Evolutionary conservation across 1,140 invertebrate genomes (phyloP).

Genomic region (Pseudomyrmex dendroicus): DNA sequence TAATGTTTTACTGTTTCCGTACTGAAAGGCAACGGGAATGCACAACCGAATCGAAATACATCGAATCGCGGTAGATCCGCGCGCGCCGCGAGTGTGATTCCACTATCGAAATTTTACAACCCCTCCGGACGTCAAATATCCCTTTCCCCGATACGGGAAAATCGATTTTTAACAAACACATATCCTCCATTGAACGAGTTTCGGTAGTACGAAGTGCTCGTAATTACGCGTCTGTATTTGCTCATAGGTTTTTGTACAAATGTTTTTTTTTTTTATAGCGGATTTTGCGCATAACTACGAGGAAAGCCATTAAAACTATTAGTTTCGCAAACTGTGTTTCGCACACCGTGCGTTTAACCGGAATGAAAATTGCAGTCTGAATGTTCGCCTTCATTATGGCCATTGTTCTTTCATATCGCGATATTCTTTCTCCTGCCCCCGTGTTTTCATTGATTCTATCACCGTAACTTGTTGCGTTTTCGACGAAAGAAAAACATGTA

Average conservation of each 20-base stretch:
- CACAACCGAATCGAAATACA: no score
- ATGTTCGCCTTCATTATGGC: background rate
- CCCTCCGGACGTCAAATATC: background rate
- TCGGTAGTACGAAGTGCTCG: background rate
- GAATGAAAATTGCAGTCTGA: slow-evolving; percentile 19
- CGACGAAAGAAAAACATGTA: background rate
- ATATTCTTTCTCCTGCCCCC: background rate
- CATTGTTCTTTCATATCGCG: background rate
- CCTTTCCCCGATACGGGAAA: no score
- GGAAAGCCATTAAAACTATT: background rate
- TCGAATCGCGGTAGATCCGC: background rate
- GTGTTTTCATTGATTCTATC: no score
- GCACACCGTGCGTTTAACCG: background rate
- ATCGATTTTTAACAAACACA: background rate
- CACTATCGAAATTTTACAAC: background rate
- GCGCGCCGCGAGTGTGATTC: no score
- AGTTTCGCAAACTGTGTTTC: slow-evolving; percentile 2
- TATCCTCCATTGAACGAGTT: background rate
- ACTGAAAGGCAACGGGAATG: background rate
- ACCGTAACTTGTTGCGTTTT: background rate
- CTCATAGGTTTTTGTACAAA: background rate
- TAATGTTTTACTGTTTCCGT: slow-evolving; percentile 33
- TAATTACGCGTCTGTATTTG: background rate
- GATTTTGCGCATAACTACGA: background rate
- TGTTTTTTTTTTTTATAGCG: no score